Evolutionary conservation across 2,113 vertebrate genomes (phyloP), one percentile per base, ranked within the genome.

Genomic region (Megaceryle maxima): DNA sequence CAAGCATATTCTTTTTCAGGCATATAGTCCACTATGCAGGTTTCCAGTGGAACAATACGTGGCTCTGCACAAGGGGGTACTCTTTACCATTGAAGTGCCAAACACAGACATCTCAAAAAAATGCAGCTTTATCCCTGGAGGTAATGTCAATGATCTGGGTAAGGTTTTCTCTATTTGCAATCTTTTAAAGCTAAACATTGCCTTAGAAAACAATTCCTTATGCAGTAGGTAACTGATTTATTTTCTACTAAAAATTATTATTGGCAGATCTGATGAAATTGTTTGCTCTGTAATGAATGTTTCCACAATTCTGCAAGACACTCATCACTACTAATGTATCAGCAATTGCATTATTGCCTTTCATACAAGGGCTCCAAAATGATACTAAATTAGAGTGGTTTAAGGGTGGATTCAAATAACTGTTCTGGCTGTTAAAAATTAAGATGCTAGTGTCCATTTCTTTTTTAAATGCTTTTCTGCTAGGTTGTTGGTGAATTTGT

Each of bases 31-130:
- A 35, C 8, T 8, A 2, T 96, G 91, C 73, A 69, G 2, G 5
- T 74, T 96, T 83, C 51, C 62, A 69, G 13, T 4, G 24, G 17
- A 44, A 16, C 6, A 13, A 4, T 0, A 63, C 8, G 1, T 69
- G 10, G 46, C 53, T 76, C 44, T 94, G 78, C 94, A 97, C 39
- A 35, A 90, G 83, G 96, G 95, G 1, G 6, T 70, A 17, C 13
- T 1, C 9, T 88, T 96, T 29, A 28, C 0, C 29, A 75, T 95
- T 72, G 31, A 78, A 82, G 90, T 94, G 44, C 57, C 69, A 44
- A 68, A 62, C 20, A 92, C 57, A 82, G 94, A 81, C 31, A 79
- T 93, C 81, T 97, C 90, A 73, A 21, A 93, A 92, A 51, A 1
- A 5, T 92, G 83, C 37, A 26, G 2, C 9, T 96, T 90, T 83